Conservation (phyloP, 2,888 invertebrate species). For the Bedellia somnulentella region DNA sequence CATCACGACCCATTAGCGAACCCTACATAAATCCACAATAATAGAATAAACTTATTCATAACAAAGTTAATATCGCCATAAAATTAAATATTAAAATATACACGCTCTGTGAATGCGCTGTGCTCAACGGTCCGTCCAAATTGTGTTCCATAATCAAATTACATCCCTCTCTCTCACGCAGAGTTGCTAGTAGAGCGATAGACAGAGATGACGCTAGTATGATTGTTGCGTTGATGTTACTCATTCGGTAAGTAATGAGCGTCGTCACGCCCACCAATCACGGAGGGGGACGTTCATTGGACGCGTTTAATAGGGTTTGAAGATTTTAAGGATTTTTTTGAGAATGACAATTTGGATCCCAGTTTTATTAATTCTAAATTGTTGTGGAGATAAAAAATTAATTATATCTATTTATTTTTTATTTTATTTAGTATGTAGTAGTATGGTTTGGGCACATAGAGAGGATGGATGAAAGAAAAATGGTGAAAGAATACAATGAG, state of each 20-base stretch:
- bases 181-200: conserved; percentile 6
- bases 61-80: conserved; percentile 43
- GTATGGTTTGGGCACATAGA: no score
- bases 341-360: no score
- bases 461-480: no score
- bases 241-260: conserved; percentile 40
- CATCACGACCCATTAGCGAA: conserved; percentile 29
- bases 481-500: no score
- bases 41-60: conserved; percentile 44
- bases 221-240: conserved; percentile 10
- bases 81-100: conserved; percentile 46
- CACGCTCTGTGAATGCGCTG: conserved; percentile 31
- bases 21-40: conserved; percentile 38
- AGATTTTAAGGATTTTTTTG: conserved; percentile 34
- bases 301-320: conserved; percentile 31
- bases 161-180: conserved; percentile 15
- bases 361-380: no score
- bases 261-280: conserved; percentile 52
- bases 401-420: no score
- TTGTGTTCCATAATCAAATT: conserved; percentile 23
- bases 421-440: no score
- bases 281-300: conserved; percentile 32
- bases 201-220: conserved; percentile 18
- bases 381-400: no score
- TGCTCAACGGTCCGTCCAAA: conserved; percentile 23